Evolutionary conservation across 2,113 vertebrate genomes (phyloP).

Genomic region (Zosterops japonicus): DNA sequence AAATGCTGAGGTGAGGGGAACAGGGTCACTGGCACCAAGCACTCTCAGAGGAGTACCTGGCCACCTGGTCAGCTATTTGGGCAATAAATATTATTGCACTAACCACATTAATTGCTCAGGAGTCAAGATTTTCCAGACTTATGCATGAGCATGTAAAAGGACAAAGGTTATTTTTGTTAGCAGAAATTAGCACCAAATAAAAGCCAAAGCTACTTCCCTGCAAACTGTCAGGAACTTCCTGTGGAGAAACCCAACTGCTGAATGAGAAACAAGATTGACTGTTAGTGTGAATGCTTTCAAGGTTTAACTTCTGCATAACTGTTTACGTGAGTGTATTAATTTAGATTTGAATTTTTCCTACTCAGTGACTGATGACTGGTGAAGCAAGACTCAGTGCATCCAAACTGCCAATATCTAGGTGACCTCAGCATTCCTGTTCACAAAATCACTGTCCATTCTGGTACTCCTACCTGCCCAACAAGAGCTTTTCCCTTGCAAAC

Average conservation of each 20-base stretch:
- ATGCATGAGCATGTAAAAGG: not conserved
- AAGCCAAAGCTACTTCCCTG: not conserved
- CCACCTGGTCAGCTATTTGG: not conserved
- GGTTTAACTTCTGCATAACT: not conserved
- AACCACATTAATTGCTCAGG: not conserved
- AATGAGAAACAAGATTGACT: not conserved
- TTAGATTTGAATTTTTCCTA: not conserved
- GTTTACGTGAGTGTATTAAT: not conserved
- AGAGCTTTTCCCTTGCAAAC: not conserved
- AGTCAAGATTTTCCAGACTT: not conserved
- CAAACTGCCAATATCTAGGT: not conserved
- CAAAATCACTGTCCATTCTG: not conserved
- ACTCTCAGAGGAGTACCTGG: not conserved
- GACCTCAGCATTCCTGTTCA: not conserved
- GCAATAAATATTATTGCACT: not conserved
- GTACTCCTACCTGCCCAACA: not conserved
- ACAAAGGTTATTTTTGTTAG: slow-evolving; percentile 11
- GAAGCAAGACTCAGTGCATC: not conserved
- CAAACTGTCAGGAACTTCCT: slow-evolving; percentile 31
- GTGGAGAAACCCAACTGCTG: not conserved
- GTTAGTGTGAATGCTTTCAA: not conserved
- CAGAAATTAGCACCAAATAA: slow-evolving; percentile 1
- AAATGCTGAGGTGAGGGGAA: not conserved
- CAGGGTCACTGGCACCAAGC: not conserved
- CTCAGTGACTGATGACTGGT: not conserved